A percentile compares a stretch with the other conserved stretches of the same genome.
phyloP scores from a whole-genome alignment of 2,113 vertebrate species.

The Lophotis ruficrista region DNA sequence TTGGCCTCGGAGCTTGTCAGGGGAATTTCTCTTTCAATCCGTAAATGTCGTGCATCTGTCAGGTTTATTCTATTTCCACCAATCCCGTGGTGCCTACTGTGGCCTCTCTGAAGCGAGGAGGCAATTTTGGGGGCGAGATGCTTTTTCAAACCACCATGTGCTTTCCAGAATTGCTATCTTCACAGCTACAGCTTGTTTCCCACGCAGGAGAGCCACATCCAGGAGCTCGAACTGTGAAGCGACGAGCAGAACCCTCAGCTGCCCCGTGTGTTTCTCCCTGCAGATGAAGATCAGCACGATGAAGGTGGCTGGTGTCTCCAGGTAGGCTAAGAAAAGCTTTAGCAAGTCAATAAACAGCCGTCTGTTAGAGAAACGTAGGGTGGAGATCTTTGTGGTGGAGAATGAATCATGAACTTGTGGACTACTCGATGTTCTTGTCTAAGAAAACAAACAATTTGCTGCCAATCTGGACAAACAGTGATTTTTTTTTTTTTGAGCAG shows the following conservation, averaged over 20 bases:
- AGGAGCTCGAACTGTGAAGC: constrained; percentile 31
- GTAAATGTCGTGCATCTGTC: neutral
- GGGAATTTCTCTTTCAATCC: neutral
- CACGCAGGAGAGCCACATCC: neutral
- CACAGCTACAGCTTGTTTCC: neutral
- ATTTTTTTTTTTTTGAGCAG: neutral
- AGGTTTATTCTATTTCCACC: neutral
- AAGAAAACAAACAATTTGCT: constrained; percentile 20
- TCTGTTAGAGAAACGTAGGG: neutral
- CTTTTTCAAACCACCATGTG: neutral
- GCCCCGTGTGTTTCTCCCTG: constrained; percentile 55
- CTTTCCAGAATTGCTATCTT: neutral
- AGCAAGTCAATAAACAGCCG: neutral
- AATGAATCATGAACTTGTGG: constrained; percentile 15
- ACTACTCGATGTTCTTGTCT: neutral
- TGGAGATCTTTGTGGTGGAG: neutral
- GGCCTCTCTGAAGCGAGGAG: neutral
- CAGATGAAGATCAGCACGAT: constrained; percentile 74
- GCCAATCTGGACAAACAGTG: neutral
- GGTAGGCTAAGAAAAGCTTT: constrained; percentile 48
- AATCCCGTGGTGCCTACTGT: neutral
- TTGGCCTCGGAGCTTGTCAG: neutral
- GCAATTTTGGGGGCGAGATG: neutral
- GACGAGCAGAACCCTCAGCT: constrained; percentile 41
- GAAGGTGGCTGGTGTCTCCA: constrained; percentile 73